Conservation (phyloP, 2,888 invertebrate genomes). For the Microdon myrmicae region DNA sequence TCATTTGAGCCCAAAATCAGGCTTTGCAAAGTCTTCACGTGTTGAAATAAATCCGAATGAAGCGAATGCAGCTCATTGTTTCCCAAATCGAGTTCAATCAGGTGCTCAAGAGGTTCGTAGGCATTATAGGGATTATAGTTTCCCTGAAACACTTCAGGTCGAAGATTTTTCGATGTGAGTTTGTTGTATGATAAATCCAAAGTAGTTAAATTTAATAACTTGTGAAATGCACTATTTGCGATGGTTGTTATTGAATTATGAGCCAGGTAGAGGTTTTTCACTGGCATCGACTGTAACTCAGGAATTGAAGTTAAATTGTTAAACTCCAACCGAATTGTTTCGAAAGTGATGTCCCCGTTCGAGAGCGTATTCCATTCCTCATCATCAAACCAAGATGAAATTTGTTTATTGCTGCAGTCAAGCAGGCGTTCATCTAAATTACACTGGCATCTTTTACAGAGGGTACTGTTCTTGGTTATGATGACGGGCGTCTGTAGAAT, state of each 20-base stretch:
- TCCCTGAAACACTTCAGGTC: slow-evolving; percentile 76
- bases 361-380: slow-evolving; percentile 69
- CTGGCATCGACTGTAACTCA: slow-evolving; percentile 68
- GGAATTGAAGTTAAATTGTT: slow-evolving; percentile 60
- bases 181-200: slow-evolving; percentile 79
- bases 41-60: slow-evolving; percentile 80
- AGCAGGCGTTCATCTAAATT: slow-evolving; percentile 65
- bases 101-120: slow-evolving; percentile 58
- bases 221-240: slow-evolving; percentile 72
- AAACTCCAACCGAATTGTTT: slow-evolving; percentile 59
- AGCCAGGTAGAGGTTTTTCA: slow-evolving; percentile 71
- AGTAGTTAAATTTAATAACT: slow-evolving; percentile 72
- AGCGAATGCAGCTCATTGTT: slow-evolving; percentile 78
- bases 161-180: slow-evolving; percentile 71
- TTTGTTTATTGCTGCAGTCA: slow-evolving; percentile 69
- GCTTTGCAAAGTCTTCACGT: slow-evolving; percentile 74
- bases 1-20: slow-evolving; percentile 81
- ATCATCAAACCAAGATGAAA: slow-evolving; percentile 69
- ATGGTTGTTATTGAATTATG: slow-evolving; percentile 74
- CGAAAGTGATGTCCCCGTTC: slow-evolving; percentile 58
- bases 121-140: slow-evolving; percentile 54
- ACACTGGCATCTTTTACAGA: slow-evolving; percentile 71
- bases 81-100: slow-evolving; percentile 69
- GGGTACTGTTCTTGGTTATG: slow-evolving; percentile 56
- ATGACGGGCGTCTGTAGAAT: slow-evolving; percentile 52